phyloP scores from a whole-genome alignment of 2,888 invertebrate species.

The Pachliopta kotzebuea region DNA sequence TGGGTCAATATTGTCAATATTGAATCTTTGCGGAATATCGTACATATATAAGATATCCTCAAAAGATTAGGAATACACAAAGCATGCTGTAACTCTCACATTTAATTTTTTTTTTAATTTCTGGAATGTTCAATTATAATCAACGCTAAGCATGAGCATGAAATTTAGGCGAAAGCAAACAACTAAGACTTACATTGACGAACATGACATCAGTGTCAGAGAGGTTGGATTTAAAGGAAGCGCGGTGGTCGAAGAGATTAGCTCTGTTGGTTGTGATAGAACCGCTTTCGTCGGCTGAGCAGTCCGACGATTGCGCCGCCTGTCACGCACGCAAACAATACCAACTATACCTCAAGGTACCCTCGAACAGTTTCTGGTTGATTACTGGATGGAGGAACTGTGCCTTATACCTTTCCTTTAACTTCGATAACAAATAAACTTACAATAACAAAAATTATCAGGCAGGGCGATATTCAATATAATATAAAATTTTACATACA shows the following conservation, averaged over 20 bases:
- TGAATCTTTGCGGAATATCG: too few relatives aligned
- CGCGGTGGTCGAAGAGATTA: slow-evolving; percentile 86
- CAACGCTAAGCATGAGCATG: not conserved
- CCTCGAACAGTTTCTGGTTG: too few relatives aligned
- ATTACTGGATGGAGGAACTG: too few relatives aligned
- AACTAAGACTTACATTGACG: slow-evolving; percentile 87
- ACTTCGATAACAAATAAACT: too few relatives aligned
- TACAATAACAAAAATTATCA: too few relatives aligned
- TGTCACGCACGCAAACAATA: slow-evolving; percentile 62
- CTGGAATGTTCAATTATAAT: not conserved
- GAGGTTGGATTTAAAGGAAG: slow-evolving; percentile 93
- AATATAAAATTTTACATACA: too few relatives aligned
- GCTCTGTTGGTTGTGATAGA: slow-evolving; percentile 90
- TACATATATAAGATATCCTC: too few relatives aligned
- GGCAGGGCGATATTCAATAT: too few relatives aligned
- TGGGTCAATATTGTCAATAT: not conserved
- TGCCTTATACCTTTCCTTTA: too few relatives aligned
- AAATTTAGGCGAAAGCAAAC: slow-evolving; percentile 40
- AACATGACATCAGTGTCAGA: slow-evolving; percentile 97
- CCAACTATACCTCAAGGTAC: slow-evolving; percentile 27
- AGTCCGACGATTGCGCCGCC: slow-evolving; percentile 84
- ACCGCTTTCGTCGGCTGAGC: slow-evolving; percentile 84
- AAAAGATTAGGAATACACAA: not conserved
- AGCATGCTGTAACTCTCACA: not conserved
- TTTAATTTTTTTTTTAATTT: not conserved